Percentiles rank a stretch among this genome's conserved stretches.
phyloP scores from a whole-genome alignment of 2,888 invertebrate species.

The Microctonus hyperodae region DNA sequence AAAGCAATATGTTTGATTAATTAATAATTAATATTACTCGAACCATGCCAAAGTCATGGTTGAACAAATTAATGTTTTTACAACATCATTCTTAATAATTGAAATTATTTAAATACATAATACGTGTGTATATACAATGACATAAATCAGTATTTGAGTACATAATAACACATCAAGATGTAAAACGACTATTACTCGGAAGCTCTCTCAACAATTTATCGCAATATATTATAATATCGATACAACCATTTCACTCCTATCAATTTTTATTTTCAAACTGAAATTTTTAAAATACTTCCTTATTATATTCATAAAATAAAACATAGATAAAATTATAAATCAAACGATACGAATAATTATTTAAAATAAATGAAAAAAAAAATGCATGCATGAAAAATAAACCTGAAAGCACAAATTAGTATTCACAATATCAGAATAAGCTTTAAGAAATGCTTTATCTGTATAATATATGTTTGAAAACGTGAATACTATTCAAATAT shows the following conservation, averaged over 20 bases:
- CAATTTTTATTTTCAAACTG: neutral
- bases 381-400: neutral
- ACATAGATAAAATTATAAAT: neutral
- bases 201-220: neutral
- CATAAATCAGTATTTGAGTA: neutral
- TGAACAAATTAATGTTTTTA: constrained; percentile 1
- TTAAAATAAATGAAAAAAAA: neutral
- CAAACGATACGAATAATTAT: neutral
- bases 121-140: constrained; percentile 1
- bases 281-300: neutral
- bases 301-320: neutral
- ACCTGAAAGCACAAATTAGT: neutral
- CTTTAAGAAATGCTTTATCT: neutral
- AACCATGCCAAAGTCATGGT: neutral
- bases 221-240: no score
- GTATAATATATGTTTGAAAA: constrained; percentile 4
- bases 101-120: constrained; percentile 8
- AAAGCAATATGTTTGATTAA: neutral
- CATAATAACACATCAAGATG: neutral
- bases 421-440: neutral
- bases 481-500: constrained; percentile 11
- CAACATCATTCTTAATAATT: neutral
- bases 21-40: neutral
- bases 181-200: constrained; percentile 8
- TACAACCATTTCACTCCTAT: no score